Evolutionary conservation across 2,797 vertebrate genomes (phyloP), one percentile per base, ranked within the genome.

Genomic region (Hybognathus amarus): DNA sequence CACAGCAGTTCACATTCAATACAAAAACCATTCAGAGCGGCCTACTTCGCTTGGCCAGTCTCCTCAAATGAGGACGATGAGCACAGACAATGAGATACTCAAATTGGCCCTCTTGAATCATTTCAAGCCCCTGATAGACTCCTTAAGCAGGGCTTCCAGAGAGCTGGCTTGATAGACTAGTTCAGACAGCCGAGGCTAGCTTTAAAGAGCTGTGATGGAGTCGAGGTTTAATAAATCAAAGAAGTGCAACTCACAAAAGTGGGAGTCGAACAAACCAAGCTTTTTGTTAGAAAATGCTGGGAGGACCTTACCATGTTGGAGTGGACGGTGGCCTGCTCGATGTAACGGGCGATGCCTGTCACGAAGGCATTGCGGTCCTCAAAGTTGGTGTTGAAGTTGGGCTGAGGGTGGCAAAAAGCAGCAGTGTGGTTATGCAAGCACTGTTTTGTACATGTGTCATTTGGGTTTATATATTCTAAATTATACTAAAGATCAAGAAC

Each of bases 301-400:
- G 15, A 30, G 12, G 18, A 38, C 33, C 74, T 92, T 94, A 99
- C 98, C 98, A 99, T 99, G 94, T 94, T 97, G 40, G 98, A 99
- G 91, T 99, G 98, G 84, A 99, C 96, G 0, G 97, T 98, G 82
- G 98, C 98, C 89, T 99, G 98, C 85, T 99, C 98, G 9, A 99
- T 99, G 92, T 99, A 99, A 91, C 98, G 94, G 66, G 98, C 98
- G 75, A 99, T 99, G 77, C 98, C 98, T 0, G 98, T 99, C 91
- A 99, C 98, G 86, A 99, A 99, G 0, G 98, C 98, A 93, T 99
- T 99, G 81, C 98, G 94, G 91, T 99, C 98, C 91, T 99, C 98
- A 80, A 99, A 99, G 94, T 99, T 99, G 87, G 98, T 99, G 94
- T 99, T 97, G 94, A 99, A 99, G 90, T 99, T 99, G 22, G 98